Evolutionary conservation across 1,140 invertebrate species (phyloP).

Genomic region (Lordiphosa stackelbergi): DNA sequence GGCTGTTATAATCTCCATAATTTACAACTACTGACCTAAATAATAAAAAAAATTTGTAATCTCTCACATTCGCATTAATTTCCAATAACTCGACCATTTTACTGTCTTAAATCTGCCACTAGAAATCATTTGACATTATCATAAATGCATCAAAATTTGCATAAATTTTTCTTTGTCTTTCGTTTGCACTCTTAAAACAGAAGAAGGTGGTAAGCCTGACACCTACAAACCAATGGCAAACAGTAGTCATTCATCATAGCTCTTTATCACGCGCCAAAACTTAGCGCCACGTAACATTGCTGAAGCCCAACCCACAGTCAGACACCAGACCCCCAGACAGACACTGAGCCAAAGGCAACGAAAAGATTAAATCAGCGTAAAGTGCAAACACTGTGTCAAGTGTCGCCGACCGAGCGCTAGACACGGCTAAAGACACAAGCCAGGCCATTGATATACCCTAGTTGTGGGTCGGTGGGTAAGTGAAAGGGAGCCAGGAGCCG

Average conservation of each 20-base stretch:
- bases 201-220: slow-evolving; percentile 9
- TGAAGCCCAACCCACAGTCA: slow-evolving; percentile 2
- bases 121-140: slow-evolving; percentile 56
- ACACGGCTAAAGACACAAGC: slow-evolving; percentile 39
- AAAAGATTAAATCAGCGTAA: slow-evolving; percentile 69
- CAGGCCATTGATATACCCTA: slow-evolving; percentile 47
- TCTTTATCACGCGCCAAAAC: slow-evolving; percentile 67
- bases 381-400: slow-evolving; percentile 70
- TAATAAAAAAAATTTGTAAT: not conserved
- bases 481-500: slow-evolving; percentile 1
- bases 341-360: slow-evolving; percentile 48
- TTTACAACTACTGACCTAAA: slow-evolving; percentile 21
- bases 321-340: slow-evolving; percentile 23
- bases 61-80: slow-evolving; percentile 30
- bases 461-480: not conserved
- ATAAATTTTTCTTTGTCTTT: slow-evolving; percentile 28
- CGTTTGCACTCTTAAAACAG: slow-evolving; percentile 30
- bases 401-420: slow-evolving; percentile 42
- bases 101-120: slow-evolving; percentile 43
- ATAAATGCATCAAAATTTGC: slow-evolving; percentile 56
- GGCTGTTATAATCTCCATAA: not conserved
- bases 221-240: slow-evolving; percentile 45
- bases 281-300: slow-evolving; percentile 28
- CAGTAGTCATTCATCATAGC: slow-evolving; percentile 31
- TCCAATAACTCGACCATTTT: slow-evolving; percentile 47